Conservation (phyloP, 2,797 vertebrate genomes). For the Darevskia nairensis region DNA sequence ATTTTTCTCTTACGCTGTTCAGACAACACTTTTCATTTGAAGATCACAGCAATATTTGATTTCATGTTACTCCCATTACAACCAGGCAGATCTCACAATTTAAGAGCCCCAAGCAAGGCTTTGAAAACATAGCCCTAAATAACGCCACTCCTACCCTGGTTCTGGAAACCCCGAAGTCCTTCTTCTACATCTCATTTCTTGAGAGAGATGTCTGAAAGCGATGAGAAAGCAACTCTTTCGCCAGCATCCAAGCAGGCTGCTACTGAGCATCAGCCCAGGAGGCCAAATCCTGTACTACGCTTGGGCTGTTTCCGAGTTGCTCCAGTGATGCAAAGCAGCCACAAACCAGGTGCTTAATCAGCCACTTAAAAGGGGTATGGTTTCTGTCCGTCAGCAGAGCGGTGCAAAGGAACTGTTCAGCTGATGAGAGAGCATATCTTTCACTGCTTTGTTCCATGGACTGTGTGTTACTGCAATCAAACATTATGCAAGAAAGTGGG, state of each 20-base stretch:
- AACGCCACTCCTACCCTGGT: background rate
- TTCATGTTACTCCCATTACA: slow-evolving; percentile 25
- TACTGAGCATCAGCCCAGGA: slow-evolving; percentile 30
- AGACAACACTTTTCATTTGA: slow-evolving; percentile 26
- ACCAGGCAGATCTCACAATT: slow-evolving; percentile 33
- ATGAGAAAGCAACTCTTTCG: slow-evolving; percentile 37
- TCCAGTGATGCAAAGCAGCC: slow-evolving; percentile 34
- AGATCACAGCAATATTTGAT: slow-evolving; percentile 48
- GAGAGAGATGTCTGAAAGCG: slow-evolving; percentile 33
- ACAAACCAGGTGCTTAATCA: slow-evolving; percentile 46
- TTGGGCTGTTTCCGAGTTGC: slow-evolving; percentile 22
- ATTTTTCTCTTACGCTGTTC: background rate
- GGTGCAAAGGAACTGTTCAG: slow-evolving; percentile 20
- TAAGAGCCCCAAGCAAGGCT: slow-evolving; percentile 21
- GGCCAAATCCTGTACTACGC: slow-evolving; percentile 11
- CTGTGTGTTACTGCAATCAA: background rate
- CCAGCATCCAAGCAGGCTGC: slow-evolving; percentile 26
- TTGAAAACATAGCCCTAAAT: slow-evolving; percentile 43
- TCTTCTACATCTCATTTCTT: slow-evolving; percentile 1
- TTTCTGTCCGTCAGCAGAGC: slow-evolving; percentile 36
- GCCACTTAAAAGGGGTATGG: slow-evolving; percentile 5
- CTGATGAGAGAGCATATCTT: slow-evolving; percentile 22
- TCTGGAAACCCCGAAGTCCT: slow-evolving; percentile 20
- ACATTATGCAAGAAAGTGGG: background rate
- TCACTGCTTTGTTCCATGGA: slow-evolving; percentile 23